These are phyloP conservation scores for Corythaixoides concolor DNA, from an alignment of 2,113 vertebrate species.

Conservation along the genomic window DNA sequence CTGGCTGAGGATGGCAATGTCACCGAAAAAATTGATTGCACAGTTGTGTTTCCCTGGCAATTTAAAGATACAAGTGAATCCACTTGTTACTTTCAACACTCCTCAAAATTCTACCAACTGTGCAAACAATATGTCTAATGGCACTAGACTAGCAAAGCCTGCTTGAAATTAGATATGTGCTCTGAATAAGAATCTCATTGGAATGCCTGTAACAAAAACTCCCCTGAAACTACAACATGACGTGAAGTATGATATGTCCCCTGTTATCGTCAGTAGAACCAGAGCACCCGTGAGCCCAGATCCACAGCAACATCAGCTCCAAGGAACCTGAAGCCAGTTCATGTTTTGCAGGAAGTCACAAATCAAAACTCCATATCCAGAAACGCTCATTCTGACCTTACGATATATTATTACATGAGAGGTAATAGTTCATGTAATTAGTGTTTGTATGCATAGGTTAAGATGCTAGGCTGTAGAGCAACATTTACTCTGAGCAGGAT, in stretches of 20 bases:
- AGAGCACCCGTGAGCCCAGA: not conserved
- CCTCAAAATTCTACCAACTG: slow-evolving; percentile 49
- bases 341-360: not conserved
- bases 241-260: not conserved
- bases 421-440: not conserved
- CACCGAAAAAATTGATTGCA: not conserved
- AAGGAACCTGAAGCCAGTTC: not conserved
- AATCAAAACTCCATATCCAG: not conserved
- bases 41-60: not conserved
- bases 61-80: slow-evolving; percentile 44
- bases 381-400: not conserved
- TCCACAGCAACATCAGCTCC: not conserved
- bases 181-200: slow-evolving; percentile 24
- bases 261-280: not conserved
- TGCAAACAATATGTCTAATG: slow-evolving; percentile 62
- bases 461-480: not conserved
- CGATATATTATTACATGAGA: not conserved
- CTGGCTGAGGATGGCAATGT: not conserved
- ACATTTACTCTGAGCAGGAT: not conserved
- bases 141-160: slow-evolving; percentile 33
- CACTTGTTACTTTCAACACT: slow-evolving; percentile 47
- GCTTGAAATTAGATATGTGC: slow-evolving; percentile 39
- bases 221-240: not conserved
- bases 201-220: slow-evolving; percentile 38
- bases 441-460: not conserved